Conservation (phyloP, 1,140 invertebrate genomes). For the Drosophila hydei region DNA sequence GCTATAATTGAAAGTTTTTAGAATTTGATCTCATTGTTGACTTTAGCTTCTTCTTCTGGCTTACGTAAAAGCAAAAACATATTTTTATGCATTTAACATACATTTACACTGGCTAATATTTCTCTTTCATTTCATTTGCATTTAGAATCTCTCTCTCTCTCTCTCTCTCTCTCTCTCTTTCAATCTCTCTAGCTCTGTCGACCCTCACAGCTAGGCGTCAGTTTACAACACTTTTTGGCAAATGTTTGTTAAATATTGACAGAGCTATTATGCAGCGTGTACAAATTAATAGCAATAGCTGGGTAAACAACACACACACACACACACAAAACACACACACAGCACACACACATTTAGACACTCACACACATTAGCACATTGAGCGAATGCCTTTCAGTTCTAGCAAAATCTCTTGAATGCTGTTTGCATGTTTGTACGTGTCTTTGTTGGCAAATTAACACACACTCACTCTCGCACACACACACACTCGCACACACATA, state of each 20-base stretch:
- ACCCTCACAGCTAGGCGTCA: slow-evolving; percentile 11
- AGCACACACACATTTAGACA: slow-evolving; percentile 4
- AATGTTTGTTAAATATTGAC: slow-evolving; percentile 76
- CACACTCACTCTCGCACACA: slow-evolving; percentile 48
- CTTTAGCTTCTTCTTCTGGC: no score
- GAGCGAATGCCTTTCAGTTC: slow-evolving; percentile 64
- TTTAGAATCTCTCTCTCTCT: background rate
- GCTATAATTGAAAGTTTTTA: no score
- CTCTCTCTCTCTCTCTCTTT: background rate
- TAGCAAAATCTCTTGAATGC: slow-evolving; percentile 72
- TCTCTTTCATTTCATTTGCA: no score
- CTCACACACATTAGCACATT: slow-evolving; percentile 26
- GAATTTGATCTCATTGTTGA: no score
- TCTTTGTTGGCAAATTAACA: slow-evolving; percentile 80
- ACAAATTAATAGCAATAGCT: slow-evolving; percentile 77
- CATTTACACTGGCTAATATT: background rate
- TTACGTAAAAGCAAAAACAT: no score
- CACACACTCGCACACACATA: slow-evolving; percentile 9
- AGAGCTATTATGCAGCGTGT: slow-evolving; percentile 72
- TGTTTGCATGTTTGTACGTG: slow-evolving; percentile 76
- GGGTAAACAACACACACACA: slow-evolving; percentile 56
- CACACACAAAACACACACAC: background rate
- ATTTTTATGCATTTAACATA: no score
- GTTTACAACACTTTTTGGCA: slow-evolving; percentile 59
- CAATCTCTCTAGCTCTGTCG: background rate